Base-by-base conservation (phyloP, 2,797 vertebrate species). In the Scolopax bukidnonensis region DNA sequence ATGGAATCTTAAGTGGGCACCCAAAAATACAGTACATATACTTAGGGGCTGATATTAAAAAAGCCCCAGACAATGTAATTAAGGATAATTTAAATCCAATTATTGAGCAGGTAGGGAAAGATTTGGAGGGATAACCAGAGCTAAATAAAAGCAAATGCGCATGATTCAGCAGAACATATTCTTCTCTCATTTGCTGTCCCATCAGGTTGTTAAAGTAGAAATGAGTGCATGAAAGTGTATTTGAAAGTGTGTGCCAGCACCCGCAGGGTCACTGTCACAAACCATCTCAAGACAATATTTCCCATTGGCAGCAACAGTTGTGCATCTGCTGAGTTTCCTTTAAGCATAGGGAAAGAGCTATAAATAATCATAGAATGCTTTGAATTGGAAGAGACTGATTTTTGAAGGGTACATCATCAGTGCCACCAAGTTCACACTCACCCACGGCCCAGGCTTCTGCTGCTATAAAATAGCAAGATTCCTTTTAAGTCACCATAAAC, bases 1-100 rank as follows among this genome's bases (percentile, higher is more conserved):
- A 12, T 60, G 21, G 69, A 97, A 97, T 97, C 88, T 65, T 93
- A 97, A 97, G 82, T 73, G 95, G n/a, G 40, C 65, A 70, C 64
- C 94, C 85, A 76, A 76, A 93, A 95, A 79, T 89, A 67, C 4
- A 84, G 60, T 43, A 50, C 57, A 74, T 43, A 88, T 73, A 79
- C 71, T 87, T 89, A 69, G 25, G 17, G n/a, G 65, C 30, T 64
- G 87, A 86, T 93, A 81, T 82, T 88, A 97, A 89, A 61, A 84
- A 92, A 97, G 84, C 33, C 38, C 78, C 57, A 43, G 71, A 89
- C 41, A 85, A 89, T 63, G 59, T 93, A 85, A 96, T 88, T 95
- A 95, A 97, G 92, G 43, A 32, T 45, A 27, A 87, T 92, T 94
- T 94, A 64, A 95, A 96, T 65, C 78, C 73, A 96, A 57, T 87